phyloP scores from a whole-genome alignment of 2,888 invertebrate species.

The Pediacus dermestoides region DNA sequence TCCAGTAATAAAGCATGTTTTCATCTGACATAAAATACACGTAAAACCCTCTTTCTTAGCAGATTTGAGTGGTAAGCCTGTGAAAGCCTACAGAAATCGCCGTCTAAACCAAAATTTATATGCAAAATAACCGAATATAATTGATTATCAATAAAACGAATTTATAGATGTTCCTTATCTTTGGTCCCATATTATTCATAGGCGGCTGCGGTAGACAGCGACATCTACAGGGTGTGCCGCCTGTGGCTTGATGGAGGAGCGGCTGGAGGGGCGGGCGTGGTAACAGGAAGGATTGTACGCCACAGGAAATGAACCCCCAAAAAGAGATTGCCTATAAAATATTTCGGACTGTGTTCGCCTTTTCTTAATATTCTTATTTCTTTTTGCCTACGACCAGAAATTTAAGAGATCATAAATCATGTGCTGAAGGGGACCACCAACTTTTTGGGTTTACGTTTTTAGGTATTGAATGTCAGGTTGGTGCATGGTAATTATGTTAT shows the following conservation, averaged over 20 bases:
- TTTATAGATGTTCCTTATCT: conserved; percentile 40
- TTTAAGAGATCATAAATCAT: no score
- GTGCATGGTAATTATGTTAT: no score
- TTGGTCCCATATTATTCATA: conserved; percentile 42
- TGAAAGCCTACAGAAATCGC: conserved; percentile 1
- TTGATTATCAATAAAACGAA: conserved; percentile 40
- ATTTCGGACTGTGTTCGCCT: conserved; percentile 24
- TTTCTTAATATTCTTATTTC: conserved; percentile 2
- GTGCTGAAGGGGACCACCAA: no score
- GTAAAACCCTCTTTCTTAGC: no score
- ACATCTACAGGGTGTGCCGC: conserved; percentile 37
- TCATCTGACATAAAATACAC: no score
- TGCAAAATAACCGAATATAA: conserved; percentile 32
- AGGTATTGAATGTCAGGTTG: no score
- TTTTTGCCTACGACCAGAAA: neutral
- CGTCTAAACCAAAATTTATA: conserved; percentile 25
- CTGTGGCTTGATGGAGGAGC: conserved; percentile 15
- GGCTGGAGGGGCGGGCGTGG: conserved; percentile 26
- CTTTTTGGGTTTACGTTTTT: no score
- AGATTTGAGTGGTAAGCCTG: no score
- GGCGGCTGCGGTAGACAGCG: conserved; percentile 37
- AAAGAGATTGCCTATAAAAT: conserved; percentile 38
- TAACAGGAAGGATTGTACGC: conserved; percentile 10
- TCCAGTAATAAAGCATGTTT: no score
- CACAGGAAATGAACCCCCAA: conserved; percentile 35